Evolutionary conservation across 1,140 invertebrate species (phyloP), one percentile per base, ranked within the genome.

Genomic region (Tyrophagus putrescentiae): DNA sequence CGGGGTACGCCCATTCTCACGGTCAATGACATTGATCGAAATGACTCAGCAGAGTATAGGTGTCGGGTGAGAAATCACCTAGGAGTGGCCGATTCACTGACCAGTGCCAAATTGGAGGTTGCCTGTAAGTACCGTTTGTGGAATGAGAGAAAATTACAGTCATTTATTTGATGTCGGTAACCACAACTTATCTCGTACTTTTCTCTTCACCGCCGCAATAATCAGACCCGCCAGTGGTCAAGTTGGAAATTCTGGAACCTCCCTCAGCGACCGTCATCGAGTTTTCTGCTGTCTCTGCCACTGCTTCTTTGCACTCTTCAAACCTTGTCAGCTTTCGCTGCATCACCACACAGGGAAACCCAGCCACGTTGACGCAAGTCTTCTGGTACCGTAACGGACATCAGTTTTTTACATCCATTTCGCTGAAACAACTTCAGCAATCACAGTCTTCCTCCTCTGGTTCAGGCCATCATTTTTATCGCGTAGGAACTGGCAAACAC

Each of bases 11-110:
- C 65, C 5, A 59, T 62, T 0, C 45, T 67, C 21, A 61, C 60
- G 9, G 39, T 66, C 57, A 32, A 65, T 65, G 65, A 70, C 62
- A 52, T 71, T 53, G 61, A 65, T 64, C 23, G 64, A 54, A 41
- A 72, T 66, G 62, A 70, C 33, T 44, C 64, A 27, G 70, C 66
- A 28, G 52, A 60, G 7, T 68, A 66, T 60, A 65, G 60, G 4
- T 69, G 68, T 41, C 63, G 64, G 16, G 60, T 69, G 6, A 56
- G 61, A 29, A 70, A 70, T 56, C 62, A 65, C 1, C 68, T 68
- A 44, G 72, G 71, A 11, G 64, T 48, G 50, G 64, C 62, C 1
- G 67, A 67, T 39, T 66, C 67, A 3, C 61, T 63, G n/a, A 68
- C 62, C 1, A 28, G 39, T 13, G 41, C 64, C 0, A 34, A 63